Percentiles rank a stretch among this genome's conserved stretches.
Conservation (phyloP, 1,140 invertebrate genomes). For the Brachionus calyciflorus region DNA sequence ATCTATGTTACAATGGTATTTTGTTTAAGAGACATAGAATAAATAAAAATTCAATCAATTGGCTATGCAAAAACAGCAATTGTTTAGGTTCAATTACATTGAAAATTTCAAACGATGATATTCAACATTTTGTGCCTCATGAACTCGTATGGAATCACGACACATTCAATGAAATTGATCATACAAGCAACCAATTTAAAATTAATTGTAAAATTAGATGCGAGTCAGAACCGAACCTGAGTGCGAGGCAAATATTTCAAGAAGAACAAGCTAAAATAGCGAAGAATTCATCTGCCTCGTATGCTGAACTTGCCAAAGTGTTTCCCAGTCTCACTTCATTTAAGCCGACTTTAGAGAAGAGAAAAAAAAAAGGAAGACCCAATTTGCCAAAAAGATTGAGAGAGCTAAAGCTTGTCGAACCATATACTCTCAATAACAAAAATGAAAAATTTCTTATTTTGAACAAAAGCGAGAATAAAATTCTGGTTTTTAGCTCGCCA, state of each 20-base stretch:
- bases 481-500: background rate
- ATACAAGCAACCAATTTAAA: background rate
- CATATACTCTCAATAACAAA: too few relatives aligned
- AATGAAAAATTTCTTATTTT: background rate
- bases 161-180: background rate
- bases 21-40: background rate
- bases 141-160: background rate
- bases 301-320: background rate
- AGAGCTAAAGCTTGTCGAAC: too few relatives aligned
- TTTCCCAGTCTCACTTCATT: too few relatives aligned
- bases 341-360: too few relatives aligned
- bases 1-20: too few relatives aligned
- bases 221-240: background rate
- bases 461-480: background rate
- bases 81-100: background rate
- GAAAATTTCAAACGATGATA: background rate
- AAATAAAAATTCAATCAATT: too few relatives aligned
- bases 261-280: background rate
- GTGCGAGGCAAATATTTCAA: background rate
- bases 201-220: background rate
- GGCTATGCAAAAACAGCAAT: too few relatives aligned
- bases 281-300: background rate
- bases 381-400: too few relatives aligned
- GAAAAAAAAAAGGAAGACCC: too few relatives aligned
- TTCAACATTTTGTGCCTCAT: background rate